Evolutionary conservation across 2,113 vertebrate species (phyloP).

Genomic region (Hystrix brachyura): DNA sequence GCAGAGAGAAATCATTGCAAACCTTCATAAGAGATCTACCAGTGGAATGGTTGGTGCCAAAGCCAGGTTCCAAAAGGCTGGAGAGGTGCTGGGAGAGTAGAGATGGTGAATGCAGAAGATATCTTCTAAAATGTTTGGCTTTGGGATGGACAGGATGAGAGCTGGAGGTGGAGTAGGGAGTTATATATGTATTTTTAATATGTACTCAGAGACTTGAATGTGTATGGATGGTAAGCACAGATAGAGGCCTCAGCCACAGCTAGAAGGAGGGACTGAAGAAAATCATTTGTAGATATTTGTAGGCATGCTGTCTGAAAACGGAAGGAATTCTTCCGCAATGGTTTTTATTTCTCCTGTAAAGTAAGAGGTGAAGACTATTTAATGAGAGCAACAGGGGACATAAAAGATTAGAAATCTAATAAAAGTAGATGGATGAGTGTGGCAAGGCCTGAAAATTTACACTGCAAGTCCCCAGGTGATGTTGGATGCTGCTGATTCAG

Average conservation of each 20-base stretch:
- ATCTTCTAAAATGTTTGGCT: neutral
- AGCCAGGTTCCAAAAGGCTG: neutral
- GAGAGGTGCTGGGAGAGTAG: neutral
- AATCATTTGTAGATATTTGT: neutral
- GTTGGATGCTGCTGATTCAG: neutral
- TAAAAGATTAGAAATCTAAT: neutral
- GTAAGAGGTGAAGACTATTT: neutral
- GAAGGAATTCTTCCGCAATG: neutral
- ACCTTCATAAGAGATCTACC: neutral
- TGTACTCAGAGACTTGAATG: neutral
- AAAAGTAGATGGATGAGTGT: neutral
- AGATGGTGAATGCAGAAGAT: neutral
- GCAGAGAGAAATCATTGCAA: neutral
- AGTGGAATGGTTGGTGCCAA: neutral
- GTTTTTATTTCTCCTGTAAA: neutral
- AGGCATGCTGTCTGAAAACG: neutral
- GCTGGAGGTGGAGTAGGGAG: neutral
- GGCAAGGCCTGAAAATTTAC: neutral
- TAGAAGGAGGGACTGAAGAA: neutral
- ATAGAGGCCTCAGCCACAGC: neutral
- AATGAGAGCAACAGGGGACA: neutral
- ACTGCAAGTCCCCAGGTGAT: neutral
- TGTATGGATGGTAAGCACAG: neutral
- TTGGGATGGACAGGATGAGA: neutral
- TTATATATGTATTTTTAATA: neutral